phyloP scores from a whole-genome alignment of 2,113 vertebrate genomes.

The Corythornis vintsioides region DNA sequence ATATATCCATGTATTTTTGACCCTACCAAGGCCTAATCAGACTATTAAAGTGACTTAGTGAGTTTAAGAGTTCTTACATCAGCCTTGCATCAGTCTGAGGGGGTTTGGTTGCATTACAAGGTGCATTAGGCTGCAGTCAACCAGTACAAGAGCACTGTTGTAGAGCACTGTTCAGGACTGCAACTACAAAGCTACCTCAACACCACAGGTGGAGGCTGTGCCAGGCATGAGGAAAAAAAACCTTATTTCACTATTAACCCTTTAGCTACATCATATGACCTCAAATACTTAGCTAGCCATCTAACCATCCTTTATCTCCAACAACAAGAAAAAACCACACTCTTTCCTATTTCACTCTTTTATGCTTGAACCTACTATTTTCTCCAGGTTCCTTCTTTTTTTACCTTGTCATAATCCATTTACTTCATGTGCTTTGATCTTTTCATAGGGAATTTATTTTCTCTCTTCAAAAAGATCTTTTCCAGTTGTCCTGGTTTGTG shows the following conservation, averaged over 20 bases:
- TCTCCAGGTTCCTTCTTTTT: background rate
- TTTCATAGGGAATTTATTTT: conserved; percentile 8
- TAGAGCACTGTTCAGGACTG: background rate
- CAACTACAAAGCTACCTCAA: background rate
- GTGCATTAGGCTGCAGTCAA: background rate
- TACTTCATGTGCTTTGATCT: conserved; percentile 14
- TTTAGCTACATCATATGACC: background rate
- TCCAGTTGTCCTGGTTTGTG: background rate
- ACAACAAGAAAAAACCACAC: background rate
- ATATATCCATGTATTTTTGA: background rate
- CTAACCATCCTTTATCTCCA: background rate
- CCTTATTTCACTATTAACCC: background rate
- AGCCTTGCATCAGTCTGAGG: background rate
- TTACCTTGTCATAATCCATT: conserved; percentile 9
- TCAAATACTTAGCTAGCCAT: background rate
- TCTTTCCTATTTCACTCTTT: background rate
- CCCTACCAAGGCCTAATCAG: background rate
- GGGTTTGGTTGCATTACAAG: background rate
- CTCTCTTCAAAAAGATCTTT: conserved; percentile 24
- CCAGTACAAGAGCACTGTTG: background rate
- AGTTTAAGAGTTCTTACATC: background rate
- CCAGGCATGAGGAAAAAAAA: background rate
- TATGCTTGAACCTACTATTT: conserved; percentile 15
- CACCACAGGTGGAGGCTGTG: background rate
- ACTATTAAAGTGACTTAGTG: background rate